A percentile compares a stretch with the other conserved stretches of the same genome.
phyloP scores from a whole-genome alignment of 2,888 invertebrate genomes.

The Erebia ligea region DNA sequence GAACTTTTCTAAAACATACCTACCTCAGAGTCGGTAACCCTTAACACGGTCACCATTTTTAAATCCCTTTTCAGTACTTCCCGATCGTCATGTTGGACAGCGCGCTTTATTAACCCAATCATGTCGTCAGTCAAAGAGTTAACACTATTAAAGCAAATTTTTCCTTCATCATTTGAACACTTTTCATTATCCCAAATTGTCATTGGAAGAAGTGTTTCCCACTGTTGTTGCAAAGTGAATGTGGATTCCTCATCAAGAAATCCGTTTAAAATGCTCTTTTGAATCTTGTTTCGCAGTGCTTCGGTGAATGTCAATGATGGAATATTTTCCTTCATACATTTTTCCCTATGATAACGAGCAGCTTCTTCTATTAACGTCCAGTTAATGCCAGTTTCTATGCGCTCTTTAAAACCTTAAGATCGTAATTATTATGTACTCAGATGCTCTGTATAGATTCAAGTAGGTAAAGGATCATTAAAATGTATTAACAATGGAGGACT shows the following conservation, averaged over 20 bases:
- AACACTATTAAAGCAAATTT: slow-evolving; percentile 59
- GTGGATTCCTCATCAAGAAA: slow-evolving; percentile 60
- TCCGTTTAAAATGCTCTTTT: slow-evolving; percentile 58
- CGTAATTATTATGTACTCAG: background rate
- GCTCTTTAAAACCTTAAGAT: slow-evolving; percentile 62
- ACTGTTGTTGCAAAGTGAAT: slow-evolving; percentile 61
- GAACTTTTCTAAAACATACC: background rate
- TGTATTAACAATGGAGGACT: no score
- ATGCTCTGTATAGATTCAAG: background rate
- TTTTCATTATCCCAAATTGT: slow-evolving; percentile 69
- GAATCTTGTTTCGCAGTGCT: slow-evolving; percentile 63
- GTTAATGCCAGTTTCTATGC: slow-evolving; percentile 64
- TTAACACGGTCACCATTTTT: slow-evolving; percentile 55
- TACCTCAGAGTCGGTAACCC: slow-evolving; percentile 62
- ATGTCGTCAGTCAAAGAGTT: slow-evolving; percentile 67
- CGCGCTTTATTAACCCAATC: slow-evolving; percentile 56
- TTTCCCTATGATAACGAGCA: slow-evolving; percentile 55
- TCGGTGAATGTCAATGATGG: slow-evolving; percentile 54
- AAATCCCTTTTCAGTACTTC: slow-evolving; percentile 55
- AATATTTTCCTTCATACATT: slow-evolving; percentile 52
- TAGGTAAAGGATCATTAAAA: no score
- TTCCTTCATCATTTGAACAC: slow-evolving; percentile 63
- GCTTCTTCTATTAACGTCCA: slow-evolving; percentile 65
- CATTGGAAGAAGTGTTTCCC: slow-evolving; percentile 63
- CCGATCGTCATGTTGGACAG: slow-evolving; percentile 55